Percentiles rank a stretch among this genome's conserved stretches.
Evolutionary conservation across 2,888 invertebrate genomes (phyloP).

Genomic region (Agelastica alni): DNA sequence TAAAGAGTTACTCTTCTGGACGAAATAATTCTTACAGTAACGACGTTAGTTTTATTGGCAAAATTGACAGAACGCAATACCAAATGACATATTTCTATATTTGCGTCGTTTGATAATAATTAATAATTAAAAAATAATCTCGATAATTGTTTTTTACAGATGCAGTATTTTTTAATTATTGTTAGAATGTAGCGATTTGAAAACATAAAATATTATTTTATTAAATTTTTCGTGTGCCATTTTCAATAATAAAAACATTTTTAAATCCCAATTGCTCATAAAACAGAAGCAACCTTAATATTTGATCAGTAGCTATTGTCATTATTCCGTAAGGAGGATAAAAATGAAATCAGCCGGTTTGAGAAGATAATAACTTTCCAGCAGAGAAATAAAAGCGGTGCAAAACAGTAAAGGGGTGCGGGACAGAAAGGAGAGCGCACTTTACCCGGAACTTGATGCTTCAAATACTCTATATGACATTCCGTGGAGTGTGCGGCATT

Average conservation of each 20-base stretch:
- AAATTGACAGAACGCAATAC: no score
- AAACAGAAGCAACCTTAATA: constrained; percentile 6
- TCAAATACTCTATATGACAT: constrained; percentile 55
- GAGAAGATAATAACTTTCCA: constrained; percentile 28
- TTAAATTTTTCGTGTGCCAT: constrained; percentile 2
- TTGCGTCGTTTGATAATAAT: no score
- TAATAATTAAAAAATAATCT: no score
- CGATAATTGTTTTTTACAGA: no score
- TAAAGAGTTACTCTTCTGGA: no score
- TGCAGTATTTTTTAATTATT: no score
- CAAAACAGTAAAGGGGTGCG: constrained; percentile 17
- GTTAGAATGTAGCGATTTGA: no score
- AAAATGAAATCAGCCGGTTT: constrained; percentile 25
- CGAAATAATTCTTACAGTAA: no score
- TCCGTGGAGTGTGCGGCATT: constrained; percentile 54
- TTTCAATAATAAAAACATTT: constrained; percentile 9
- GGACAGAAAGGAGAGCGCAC: constrained; percentile 16
- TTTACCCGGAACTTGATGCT: constrained; percentile 35
- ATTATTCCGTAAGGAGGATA: constrained; percentile 21
- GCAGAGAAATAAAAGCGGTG: constrained; percentile 30
- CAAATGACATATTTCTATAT: no score
- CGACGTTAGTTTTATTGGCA: no score
- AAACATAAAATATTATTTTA: no score
- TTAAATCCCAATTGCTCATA: constrained; percentile 5
- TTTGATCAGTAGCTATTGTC: constrained; percentile 22